phyloP scores from a whole-genome alignment of 2,113 vertebrate genomes.

The Alouatta palliata region DNA sequence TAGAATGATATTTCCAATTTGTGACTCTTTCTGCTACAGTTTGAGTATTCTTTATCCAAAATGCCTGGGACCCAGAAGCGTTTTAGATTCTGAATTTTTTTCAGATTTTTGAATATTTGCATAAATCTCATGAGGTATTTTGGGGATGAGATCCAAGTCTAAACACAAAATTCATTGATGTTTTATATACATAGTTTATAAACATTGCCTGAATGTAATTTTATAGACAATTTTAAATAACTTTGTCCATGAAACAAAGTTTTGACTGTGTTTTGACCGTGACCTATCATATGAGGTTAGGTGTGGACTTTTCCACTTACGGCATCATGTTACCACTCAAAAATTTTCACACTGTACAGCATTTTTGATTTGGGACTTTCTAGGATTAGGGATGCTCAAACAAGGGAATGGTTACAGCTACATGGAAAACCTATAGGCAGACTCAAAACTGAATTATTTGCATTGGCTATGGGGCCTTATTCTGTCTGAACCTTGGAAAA shows the following conservation, averaged over 20 bases:
- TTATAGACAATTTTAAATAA: background rate
- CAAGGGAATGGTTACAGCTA: background rate
- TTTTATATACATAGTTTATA: background rate
- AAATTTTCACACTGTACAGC: background rate
- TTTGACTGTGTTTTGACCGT: background rate
- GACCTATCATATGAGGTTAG: background rate
- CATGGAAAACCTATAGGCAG: background rate
- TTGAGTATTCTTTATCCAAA: background rate
- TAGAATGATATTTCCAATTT: background rate
- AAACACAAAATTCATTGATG: background rate
- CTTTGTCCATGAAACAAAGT: background rate
- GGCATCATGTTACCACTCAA: background rate
- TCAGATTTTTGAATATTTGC: background rate
- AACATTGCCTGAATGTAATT: background rate
- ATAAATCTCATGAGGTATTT: background rate
- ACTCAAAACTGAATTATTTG: background rate
- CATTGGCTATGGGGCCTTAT: background rate
- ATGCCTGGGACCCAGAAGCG: background rate
- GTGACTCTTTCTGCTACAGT: background rate
- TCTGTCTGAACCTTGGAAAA: background rate
- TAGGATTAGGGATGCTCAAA: background rate
- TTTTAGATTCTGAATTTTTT: background rate
- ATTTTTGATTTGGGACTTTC: background rate
- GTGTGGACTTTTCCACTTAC: background rate
- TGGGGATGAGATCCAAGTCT: background rate